A percentile compares a stretch with the other conserved stretches of the same genome.
Evolutionary conservation across 2,888 invertebrate species (phyloP).

Genomic region (Drosophila merina): DNA sequence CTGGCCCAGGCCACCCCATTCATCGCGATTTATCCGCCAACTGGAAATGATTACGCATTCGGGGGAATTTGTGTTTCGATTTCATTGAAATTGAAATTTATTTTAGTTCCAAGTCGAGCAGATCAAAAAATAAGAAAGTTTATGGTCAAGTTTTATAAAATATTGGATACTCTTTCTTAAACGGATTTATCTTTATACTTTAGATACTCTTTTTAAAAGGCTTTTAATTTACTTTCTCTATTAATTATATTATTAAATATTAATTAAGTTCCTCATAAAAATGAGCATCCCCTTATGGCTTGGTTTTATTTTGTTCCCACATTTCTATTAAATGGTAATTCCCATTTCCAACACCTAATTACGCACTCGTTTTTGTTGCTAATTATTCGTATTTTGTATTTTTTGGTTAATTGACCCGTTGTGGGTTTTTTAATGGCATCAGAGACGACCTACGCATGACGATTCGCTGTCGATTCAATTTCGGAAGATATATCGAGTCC

Average conservation of each 20-base stretch:
- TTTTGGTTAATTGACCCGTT: slow-evolving; percentile 19
- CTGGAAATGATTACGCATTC: slow-evolving; percentile 20
- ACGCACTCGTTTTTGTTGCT: neutral
- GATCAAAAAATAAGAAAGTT: neutral
- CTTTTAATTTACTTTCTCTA: no score
- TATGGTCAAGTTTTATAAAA: neutral
- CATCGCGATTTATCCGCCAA: neutral
- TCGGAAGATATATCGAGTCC: slow-evolving; percentile 12
- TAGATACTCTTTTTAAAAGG: no score
- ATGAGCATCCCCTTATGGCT: neutral
- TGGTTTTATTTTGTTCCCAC: neutral
- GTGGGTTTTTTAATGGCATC: slow-evolving; percentile 15
- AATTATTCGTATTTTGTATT: neutral
- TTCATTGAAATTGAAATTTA: slow-evolving; percentile 5
- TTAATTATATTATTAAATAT: no score
- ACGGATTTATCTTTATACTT: no score
- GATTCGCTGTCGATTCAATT: slow-evolving; percentile 14
- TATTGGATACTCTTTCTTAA: neutral
- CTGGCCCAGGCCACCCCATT: neutral
- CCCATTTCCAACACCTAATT: slow-evolving; percentile 4
- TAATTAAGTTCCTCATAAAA: no score
- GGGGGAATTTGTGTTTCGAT: neutral
- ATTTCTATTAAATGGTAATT: slow-evolving; percentile 2
- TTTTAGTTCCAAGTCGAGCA: neutral
- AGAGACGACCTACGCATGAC: slow-evolving; percentile 22